phyloP scores from a whole-genome alignment of 1,140 invertebrate species.

The Tetramorium alpestre region DNA sequence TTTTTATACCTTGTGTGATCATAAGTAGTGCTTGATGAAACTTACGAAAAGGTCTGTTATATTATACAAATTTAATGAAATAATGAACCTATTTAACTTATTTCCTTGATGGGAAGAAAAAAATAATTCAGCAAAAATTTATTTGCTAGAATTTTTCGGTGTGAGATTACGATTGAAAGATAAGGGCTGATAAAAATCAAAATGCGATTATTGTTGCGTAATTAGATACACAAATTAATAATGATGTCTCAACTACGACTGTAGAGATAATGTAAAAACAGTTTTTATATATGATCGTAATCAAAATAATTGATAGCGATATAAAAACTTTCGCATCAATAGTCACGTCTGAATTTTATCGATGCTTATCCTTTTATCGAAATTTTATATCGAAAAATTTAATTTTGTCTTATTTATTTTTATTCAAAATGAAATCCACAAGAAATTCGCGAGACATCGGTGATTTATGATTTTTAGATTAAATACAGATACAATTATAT shows the following conservation, averaged over 20 bases:
- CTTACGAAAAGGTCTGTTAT: not conserved
- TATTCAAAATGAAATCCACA: not conserved
- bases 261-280: not conserved
- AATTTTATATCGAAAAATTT: not conserved
- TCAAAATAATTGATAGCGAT: not conserved
- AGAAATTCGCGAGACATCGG: not conserved
- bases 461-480: not conserved
- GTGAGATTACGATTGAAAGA: not conserved
- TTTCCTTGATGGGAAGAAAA: not conserved
- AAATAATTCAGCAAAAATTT: not conserved
- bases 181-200: not conserved
- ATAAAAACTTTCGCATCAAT: not conserved
- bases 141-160: not conserved
- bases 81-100: not conserved
- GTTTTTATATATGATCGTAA: not conserved
- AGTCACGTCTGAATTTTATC: not conserved
- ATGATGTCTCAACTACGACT: not conserved
- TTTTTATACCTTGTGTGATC: not conserved
- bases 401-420: conserved; percentile 1
- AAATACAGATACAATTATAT: not conserved
- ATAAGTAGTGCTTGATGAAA: not conserved
- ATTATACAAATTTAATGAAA: not conserved
- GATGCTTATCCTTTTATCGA: not conserved
- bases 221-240: not conserved
- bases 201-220: not conserved